These are phyloP conservation scores for Agapostemon virescens DNA, from an alignment of 2,888 invertebrate species.

Conservation along the genomic window DNA sequence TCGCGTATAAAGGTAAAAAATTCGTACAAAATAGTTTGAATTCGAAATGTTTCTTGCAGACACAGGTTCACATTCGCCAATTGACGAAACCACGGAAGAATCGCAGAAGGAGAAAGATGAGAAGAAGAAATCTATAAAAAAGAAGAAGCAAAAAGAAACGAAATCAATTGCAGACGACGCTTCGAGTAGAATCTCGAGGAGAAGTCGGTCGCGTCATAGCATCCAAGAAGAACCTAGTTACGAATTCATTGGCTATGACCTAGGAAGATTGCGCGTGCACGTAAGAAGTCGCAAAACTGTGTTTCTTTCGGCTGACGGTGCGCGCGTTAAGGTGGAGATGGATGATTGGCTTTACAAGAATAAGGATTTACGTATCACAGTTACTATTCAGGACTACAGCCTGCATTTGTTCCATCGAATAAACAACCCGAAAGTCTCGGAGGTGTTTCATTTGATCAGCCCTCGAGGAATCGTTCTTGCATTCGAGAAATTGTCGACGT, in stretches of 20 bases:
- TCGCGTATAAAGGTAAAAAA: not conserved
- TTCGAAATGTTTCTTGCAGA: not conserved
- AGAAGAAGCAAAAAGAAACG: constrained; percentile 30
- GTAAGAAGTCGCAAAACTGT: constrained; percentile 61
- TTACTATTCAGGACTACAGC: constrained; percentile 59
- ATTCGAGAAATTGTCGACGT: constrained; percentile 57
- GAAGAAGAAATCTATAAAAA: constrained; percentile 22
- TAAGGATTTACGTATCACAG: constrained; percentile 61
- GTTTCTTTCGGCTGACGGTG: constrained; percentile 71
- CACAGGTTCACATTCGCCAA: not conserved
- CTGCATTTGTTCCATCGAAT: constrained; percentile 64
- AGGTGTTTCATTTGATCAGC: constrained; percentile 72
- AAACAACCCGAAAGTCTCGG: constrained; percentile 4
- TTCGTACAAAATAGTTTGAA: not conserved
- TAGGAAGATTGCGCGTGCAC: constrained; percentile 70
- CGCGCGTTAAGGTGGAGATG: constrained; percentile 64
- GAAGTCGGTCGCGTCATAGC: constrained; percentile 41
- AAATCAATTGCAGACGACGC: constrained; percentile 31
- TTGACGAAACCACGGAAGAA: not conserved
- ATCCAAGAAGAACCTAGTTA: constrained; percentile 53
- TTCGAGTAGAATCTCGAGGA: constrained; percentile 46
- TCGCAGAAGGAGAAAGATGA: constrained; percentile 11
- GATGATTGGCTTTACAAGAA: constrained; percentile 70
- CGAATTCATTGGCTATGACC: constrained; percentile 74
- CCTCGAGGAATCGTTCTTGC: constrained; percentile 69